These are phyloP conservation scores for Heloderma charlesbogerti DNA, from an alignment of 2,113 vertebrate species.

Conservation along the genomic window DNA sequence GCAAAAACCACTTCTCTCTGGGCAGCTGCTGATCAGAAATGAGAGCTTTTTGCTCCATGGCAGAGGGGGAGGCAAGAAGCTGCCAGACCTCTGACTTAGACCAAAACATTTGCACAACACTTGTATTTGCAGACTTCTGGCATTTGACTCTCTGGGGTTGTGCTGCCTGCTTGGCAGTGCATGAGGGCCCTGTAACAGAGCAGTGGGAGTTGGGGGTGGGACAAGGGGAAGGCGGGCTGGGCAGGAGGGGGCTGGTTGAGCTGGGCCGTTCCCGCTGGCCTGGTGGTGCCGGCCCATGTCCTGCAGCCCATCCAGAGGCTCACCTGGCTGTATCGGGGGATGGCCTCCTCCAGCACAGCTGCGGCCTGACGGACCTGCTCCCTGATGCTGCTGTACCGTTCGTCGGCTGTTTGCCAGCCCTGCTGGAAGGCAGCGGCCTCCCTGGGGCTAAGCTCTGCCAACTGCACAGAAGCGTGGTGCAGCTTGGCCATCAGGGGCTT, in stretches of 20 bases:
- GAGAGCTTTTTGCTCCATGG: too few species aligned
- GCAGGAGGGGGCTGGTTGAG: not conserved
- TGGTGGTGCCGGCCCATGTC: rapidly evolving
- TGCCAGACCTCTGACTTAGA: too few species aligned
- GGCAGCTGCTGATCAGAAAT: too few species aligned
- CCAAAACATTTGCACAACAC: too few species aligned
- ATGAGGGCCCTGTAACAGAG: not conserved
- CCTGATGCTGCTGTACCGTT: constrained; percentile 78
- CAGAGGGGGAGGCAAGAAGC: too few species aligned
- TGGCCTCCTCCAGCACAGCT: constrained; percentile 81
- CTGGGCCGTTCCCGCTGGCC: not conserved
- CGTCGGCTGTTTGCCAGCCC: constrained; percentile 77
- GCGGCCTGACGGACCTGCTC: constrained; percentile 79
- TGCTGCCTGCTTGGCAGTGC: too few species aligned
- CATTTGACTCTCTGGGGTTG: too few species aligned
- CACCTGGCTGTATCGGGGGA: constrained; percentile 88
- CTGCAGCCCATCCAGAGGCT: rapidly evolving
- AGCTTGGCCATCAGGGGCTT: constrained; percentile 84
- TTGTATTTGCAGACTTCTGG: too few species aligned
- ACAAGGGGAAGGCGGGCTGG: not conserved
- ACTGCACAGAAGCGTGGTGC: constrained; percentile 75
- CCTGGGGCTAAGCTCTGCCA: constrained; percentile 79
- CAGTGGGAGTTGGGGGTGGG: not conserved
- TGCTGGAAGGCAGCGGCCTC: constrained; percentile 78
- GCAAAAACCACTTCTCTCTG: too few species aligned